These are phyloP conservation scores for Syngnathus scovelli DNA, from an alignment of 2,113 vertebrate species.

Conservation along the genomic window DNA sequence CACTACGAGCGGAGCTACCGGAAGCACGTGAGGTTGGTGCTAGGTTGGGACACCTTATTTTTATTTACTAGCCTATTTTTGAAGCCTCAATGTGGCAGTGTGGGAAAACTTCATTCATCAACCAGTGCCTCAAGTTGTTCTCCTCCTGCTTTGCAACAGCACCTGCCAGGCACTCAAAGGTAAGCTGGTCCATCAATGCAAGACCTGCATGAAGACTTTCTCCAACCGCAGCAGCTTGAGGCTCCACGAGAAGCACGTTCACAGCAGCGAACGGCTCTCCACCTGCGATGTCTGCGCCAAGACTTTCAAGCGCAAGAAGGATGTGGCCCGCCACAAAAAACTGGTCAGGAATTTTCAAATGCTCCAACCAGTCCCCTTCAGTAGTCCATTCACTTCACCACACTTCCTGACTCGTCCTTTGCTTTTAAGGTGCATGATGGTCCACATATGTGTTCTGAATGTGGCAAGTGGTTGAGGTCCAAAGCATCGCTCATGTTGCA, in stretches of 20 bases:
- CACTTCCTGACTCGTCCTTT: not conserved
- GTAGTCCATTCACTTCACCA: not conserved
- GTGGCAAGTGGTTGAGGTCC: constrained; percentile 93
- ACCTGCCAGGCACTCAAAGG: constrained; percentile 79
- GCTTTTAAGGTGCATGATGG: constrained; percentile 84
- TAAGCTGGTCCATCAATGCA: constrained; percentile 79
- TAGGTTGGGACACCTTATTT: no score
- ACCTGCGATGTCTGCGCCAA: constrained; percentile 84
- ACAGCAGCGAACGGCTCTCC: constrained; percentile 88
- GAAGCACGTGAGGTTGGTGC: constrained; percentile 66
- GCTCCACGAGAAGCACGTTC: constrained; percentile 91
- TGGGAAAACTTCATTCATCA: no score
- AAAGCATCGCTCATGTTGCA: constrained; percentile 85
- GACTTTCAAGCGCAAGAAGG: constrained; percentile 96
- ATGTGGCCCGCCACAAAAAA: constrained; percentile 85
- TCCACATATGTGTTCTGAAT: constrained; percentile 76
- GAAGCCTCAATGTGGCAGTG: no score
- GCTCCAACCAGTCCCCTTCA: no score
- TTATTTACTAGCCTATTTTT: no score
- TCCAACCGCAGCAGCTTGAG: constrained; percentile 94
- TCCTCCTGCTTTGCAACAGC: constrained; percentile 63
- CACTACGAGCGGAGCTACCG: constrained; percentile 73
- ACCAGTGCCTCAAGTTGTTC: constrained; percentile 26
- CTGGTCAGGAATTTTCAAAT: constrained; percentile 59
- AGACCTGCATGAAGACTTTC: constrained; percentile 88